Evolutionary conservation across 2,797 vertebrate genomes (phyloP).

Genomic region (Rhinogobio ventralis): DNA sequence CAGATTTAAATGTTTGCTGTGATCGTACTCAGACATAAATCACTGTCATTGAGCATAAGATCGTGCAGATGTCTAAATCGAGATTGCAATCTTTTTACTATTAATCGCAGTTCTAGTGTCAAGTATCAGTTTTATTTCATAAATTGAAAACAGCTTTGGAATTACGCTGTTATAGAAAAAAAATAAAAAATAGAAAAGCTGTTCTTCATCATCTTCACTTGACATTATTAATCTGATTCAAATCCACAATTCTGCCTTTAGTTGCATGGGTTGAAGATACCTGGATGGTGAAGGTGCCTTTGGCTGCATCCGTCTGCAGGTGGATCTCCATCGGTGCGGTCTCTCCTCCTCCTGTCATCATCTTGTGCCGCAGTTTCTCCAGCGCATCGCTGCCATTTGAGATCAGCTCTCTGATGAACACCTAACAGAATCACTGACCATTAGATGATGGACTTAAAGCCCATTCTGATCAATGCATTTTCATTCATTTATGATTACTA

Average conservation of each 20-base stretch:
- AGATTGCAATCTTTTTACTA: background rate
- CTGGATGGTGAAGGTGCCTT: constrained; percentile 94
- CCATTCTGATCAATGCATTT: background rate
- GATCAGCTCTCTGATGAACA: constrained; percentile 96
- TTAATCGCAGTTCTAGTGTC: background rate
- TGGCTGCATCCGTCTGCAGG: constrained; percentile 84
- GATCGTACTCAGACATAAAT: background rate
- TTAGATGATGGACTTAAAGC: background rate
- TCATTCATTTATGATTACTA: background rate
- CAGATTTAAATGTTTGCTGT: background rate
- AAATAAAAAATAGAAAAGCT: background rate
- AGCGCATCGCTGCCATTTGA: constrained; percentile 94
- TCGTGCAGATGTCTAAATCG: background rate
- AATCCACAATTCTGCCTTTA: background rate
- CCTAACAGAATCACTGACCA: constrained; percentile 72
- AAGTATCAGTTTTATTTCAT: background rate
- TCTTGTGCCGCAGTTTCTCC: constrained; percentile 90
- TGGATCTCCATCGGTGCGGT: constrained; percentile 92
- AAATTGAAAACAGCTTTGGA: background rate
- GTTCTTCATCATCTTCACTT: background rate
- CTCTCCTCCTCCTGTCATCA: constrained; percentile 80
- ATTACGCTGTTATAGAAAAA: background rate
- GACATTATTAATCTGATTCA: background rate
- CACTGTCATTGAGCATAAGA: background rate
- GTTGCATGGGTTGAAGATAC: constrained; percentile 67